These are phyloP conservation scores for Hermaeophaga mercurialis DNA, from an alignment of 2,888 invertebrate genomes.

Conservation along the genomic window DNA sequence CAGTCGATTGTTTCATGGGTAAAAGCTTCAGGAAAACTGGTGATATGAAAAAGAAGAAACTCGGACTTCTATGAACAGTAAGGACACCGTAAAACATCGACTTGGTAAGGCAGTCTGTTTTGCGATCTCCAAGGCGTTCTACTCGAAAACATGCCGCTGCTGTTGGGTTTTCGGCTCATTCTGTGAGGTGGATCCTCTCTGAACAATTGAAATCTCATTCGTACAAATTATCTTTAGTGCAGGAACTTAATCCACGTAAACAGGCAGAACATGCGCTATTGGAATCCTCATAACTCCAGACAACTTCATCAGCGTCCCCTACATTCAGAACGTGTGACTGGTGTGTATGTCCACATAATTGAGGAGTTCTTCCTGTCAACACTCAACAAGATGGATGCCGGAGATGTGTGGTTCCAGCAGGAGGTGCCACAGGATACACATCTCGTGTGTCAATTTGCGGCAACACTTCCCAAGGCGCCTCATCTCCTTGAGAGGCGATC, in stretches of 20 bases:
- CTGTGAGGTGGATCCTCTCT: background rate
- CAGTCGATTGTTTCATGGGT: background rate
- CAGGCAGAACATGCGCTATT: background rate
- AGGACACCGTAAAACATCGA: background rate
- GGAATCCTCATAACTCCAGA: slow-evolving; percentile 3
- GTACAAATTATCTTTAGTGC: slow-evolving; percentile 9
- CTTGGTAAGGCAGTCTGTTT: background rate
- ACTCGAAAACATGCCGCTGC: slow-evolving; percentile 13
- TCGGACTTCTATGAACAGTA: background rate
- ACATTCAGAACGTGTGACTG: slow-evolving; percentile 5
- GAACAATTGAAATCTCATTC: slow-evolving; percentile 4
- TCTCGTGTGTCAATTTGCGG: background rate
- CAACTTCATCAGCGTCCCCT: slow-evolving; percentile 7
- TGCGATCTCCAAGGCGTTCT: background rate
- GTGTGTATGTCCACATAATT: slow-evolving; percentile 17
- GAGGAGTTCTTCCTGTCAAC: slow-evolving; percentile 19
- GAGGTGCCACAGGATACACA: slow-evolving; percentile 23
- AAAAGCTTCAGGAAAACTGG: background rate
- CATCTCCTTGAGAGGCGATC: slow-evolving; percentile 20
- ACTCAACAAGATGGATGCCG: slow-evolving; percentile 21
- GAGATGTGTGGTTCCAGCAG: slow-evolving; percentile 29
- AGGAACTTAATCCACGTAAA: too few species aligned
- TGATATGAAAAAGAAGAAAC: background rate
- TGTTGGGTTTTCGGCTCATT: slow-evolving; percentile 32
- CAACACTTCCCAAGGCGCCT: slow-evolving; percentile 19